phyloP scores from a whole-genome alignment of 1,140 invertebrate species.

The Marisa cornuarietis region DNA sequence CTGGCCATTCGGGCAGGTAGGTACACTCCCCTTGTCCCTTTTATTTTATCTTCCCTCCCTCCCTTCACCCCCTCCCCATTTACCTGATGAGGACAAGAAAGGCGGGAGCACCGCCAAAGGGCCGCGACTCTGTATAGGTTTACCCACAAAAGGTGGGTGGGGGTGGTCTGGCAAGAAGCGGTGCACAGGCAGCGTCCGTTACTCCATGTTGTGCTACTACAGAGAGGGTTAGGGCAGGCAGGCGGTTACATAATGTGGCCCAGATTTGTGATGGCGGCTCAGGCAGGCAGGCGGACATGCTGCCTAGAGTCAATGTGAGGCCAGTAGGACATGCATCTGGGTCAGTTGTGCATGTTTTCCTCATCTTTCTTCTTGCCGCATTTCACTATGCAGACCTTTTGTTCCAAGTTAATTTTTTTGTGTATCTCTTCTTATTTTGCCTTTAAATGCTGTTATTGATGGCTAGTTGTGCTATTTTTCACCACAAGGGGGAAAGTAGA shows the following conservation, averaged over 20 bases:
- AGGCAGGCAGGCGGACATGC: constrained; percentile 6
- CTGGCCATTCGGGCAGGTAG: no score
- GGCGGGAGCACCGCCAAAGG: no score
- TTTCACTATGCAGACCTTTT: not conserved
- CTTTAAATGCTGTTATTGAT: not conserved
- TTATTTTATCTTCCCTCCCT: no score
- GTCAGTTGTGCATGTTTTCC: not conserved
- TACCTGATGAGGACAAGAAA: no score
- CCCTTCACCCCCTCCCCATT: no score
- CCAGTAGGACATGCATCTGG: constrained; percentile 13
- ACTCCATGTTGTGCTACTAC: no score
- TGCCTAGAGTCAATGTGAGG: constrained; percentile 6
- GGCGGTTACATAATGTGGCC: constrained; percentile 14
- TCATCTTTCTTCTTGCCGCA: not conserved
- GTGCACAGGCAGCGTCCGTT: no score
- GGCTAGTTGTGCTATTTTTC: not conserved
- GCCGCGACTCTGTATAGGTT: no score
- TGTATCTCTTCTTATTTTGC: not conserved
- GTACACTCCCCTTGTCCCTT: no score
- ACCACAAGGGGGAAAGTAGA: not conserved
- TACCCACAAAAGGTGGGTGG: no score
- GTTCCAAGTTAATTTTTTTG: not conserved
- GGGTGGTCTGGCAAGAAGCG: no score
- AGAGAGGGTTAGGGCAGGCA: no score
- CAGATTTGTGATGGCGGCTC: constrained; percentile 9